Base-by-base conservation (phyloP, 2,113 vertebrate species). In the Pao palembangensis region DNA sequence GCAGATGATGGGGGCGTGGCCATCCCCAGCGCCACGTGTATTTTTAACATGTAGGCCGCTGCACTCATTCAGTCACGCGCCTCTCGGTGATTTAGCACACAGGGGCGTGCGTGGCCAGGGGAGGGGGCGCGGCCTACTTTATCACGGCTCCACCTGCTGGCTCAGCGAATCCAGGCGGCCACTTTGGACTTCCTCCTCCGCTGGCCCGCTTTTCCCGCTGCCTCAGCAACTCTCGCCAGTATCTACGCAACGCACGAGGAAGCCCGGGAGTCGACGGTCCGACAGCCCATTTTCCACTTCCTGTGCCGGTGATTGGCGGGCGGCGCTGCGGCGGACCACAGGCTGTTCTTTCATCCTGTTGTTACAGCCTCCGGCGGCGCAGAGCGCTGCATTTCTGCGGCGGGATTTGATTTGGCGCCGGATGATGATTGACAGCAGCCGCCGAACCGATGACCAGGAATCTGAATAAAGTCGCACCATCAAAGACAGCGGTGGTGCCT, bases 41-140 rank as follows among this genome's bases (percentile, higher is more conserved):
- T 82, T 73, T 81, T 83, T 71, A 88, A 80, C 78, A 88, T 88
- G 66, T 85, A 85, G 88, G 86, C 69, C 85, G 63, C 51, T 82
- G 82, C 67, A 76, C 81, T 64, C 74, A 72, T 82, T 80, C 76
- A 80, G 74, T 76, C 78, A 53, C 49, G 72, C 76, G 81, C 59
- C 78, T 55, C 34, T 23, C 58, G 65, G 75, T 86, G 87, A 90
- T 89, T 86, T 85, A 88, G 80, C 76, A 80, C 61, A 20, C 64
- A 15, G 57, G 59, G 47, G 21, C 52, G 34, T 7, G 41, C 47
- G 69, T 28, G 50, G 43, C 7, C 15, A 7, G 64, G 38, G 60
- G 53, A 38, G 61, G 61, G 61, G 46, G 59, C 48, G 67, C 59
- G 55, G 66, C 53, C 73, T 76, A 86, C 83, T 90, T 90, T 69